Evolutionary conservation across 2,113 vertebrate genomes (phyloP), one percentile per base, ranked within the genome.

Genomic region (Gadus macrocephalus): DNA sequence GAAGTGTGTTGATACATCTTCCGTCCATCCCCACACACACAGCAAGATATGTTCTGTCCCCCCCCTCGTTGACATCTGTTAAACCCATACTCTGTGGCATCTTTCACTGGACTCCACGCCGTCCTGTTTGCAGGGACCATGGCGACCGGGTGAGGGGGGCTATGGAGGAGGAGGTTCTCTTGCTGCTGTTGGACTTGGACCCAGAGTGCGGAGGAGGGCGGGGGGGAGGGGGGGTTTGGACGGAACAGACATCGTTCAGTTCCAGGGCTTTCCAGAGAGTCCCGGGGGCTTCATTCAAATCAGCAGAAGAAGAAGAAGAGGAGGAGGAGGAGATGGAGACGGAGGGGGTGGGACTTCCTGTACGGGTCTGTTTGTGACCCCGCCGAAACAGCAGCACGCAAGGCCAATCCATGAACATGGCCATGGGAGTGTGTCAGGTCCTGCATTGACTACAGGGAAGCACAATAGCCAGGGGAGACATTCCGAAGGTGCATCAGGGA

Each of bases 201-300:
- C 42, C 42, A 9, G 42, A 12, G 9, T 49, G 42, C 9, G 12
- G 42, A 49, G 42, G 42, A 49, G 42, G 42, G 8, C 8, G 8
- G 42, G 42, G 84, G 88, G 91, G 94, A 92, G 91, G 94, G 92
- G 91, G 93, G 92, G 90, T 95, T 65, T 95, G 94, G 94, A 96
- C 91, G 91, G 93, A 93, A 95, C 93, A 92, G 91, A 91, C 89
- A 83, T 88, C 84, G 88, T 78, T 94, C 83, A 19, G 91, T 94
- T 95, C 94, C 96, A 96, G 94, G 93, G 94, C 93, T 93, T 90
- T 94, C 90, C 65, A 86, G 86, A 89, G 85, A 72, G 77, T 96
- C 95, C 94, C 95, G 80, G 85, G 94, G 94, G 95, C 87, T 94
- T 95, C 93, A 93, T 97, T 94, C 95, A 95, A 92, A 93, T 92